Conservation (phyloP, 2,888 invertebrate species). For the Diaperis boleti region DNA sequence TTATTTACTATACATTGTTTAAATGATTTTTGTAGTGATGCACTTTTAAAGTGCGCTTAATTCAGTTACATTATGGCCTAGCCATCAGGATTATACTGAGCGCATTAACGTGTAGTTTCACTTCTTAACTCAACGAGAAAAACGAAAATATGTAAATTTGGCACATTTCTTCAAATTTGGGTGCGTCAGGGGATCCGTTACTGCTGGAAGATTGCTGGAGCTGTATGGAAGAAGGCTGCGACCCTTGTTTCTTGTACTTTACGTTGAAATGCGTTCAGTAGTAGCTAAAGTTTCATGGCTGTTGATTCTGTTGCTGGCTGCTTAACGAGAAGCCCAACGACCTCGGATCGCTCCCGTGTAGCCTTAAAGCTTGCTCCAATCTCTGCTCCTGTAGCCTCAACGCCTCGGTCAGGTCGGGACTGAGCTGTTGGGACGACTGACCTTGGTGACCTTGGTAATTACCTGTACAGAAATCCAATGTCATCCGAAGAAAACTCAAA, state of each 20-base stretch:
- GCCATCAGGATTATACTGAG: slow-evolving; percentile 60
- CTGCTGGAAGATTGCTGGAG: slow-evolving; percentile 40
- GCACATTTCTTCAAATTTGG: slow-evolving; percentile 49
- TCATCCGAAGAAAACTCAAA: too few species aligned
- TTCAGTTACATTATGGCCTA: slow-evolving; percentile 59
- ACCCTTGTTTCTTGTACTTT: slow-evolving; percentile 40
- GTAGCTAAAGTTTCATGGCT: slow-evolving; percentile 85
- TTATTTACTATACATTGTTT: slow-evolving; percentile 60
- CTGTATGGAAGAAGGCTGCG: slow-evolving; percentile 18
- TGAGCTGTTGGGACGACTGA: slow-evolving; percentile 69
- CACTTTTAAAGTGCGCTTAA: slow-evolving; percentile 64
- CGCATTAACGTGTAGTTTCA: slow-evolving; percentile 51
- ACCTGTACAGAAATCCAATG: not conserved
- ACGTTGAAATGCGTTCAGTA: slow-evolving; percentile 73
- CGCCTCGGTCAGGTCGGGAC: slow-evolving; percentile 79
- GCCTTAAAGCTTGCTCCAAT: slow-evolving; percentile 83
- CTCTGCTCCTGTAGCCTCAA: slow-evolving; percentile 80
- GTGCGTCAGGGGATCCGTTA: slow-evolving; percentile 4
- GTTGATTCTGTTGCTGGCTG: slow-evolving; percentile 68
- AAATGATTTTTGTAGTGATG: slow-evolving; percentile 60
- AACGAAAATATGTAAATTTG: slow-evolving; percentile 49
- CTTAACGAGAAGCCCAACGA: slow-evolving; percentile 81
- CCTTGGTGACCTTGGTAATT: slow-evolving; percentile 63
- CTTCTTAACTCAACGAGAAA: slow-evolving; percentile 34
- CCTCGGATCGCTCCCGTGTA: slow-evolving; percentile 83